A percentile compares a stretch with the other conserved stretches of the same genome.
Conservation (phyloP, 2,888 invertebrate species). For the Cataglyphis altisquamis region DNA sequence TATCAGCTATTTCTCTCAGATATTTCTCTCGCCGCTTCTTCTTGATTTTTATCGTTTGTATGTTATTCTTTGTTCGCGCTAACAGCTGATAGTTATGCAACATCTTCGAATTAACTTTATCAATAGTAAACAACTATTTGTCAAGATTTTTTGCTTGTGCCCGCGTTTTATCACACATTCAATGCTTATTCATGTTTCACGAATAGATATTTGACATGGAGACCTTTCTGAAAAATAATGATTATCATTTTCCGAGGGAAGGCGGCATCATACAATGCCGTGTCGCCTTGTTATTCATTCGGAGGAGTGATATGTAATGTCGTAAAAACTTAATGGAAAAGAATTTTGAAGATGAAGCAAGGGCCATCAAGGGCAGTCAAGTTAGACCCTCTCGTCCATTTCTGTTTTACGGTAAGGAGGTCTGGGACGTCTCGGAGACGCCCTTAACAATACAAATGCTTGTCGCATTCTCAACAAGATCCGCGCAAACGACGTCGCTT, state of each 20-base stretch:
- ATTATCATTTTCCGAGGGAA: conserved; percentile 1
- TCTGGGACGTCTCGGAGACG: conserved; percentile 67
- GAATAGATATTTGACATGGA: not conserved
- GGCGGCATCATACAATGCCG: not conserved
- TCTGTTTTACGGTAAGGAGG: conserved; percentile 68
- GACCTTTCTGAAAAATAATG: not conserved
- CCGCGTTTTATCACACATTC: conserved; percentile 19
- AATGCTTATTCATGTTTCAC: not conserved
- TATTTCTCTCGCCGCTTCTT: conserved; percentile 58
- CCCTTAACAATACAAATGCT: conserved; percentile 74
- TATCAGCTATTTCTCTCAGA: conserved; percentile 74
- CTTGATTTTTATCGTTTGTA: conserved; percentile 37
- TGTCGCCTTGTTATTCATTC: conserved; percentile 10
- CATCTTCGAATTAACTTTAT: conserved; percentile 67
- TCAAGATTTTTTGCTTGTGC: conserved; percentile 56
- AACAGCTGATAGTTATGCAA: conserved; percentile 70
- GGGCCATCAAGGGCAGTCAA: conserved; percentile 43
- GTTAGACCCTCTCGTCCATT: conserved; percentile 62
- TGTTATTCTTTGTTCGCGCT: conserved; percentile 54
- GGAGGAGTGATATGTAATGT: not conserved
- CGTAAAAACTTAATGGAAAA: conserved; percentile 66
- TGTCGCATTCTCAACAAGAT: conserved; percentile 69
- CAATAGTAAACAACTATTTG: conserved; percentile 59
- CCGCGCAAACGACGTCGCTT: conserved; percentile 70
- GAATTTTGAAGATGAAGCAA: conserved; percentile 57